phyloP scores from a whole-genome alignment of 1,140 invertebrate genomes.

The Camponotus vicinus region DNA sequence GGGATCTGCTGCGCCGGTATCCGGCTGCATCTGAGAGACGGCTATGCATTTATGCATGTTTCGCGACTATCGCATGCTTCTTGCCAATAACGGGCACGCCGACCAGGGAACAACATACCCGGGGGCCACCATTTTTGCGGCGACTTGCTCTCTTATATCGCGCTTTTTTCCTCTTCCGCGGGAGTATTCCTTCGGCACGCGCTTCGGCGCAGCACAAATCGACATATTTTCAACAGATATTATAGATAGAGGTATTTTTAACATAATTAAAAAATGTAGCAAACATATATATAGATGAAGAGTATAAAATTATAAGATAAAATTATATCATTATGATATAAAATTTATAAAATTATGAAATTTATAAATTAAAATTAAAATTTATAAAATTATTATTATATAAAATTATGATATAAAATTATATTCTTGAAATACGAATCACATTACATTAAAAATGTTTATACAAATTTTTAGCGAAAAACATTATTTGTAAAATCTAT shows the following conservation, averaged over 20 bases:
- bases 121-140: slow-evolving; percentile 68
- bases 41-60: slow-evolving; percentile 83
- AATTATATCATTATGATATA: no score
- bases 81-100: slow-evolving; percentile 81
- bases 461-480: background rate
- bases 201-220: background rate
- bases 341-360: no score
- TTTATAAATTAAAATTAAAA: no score
- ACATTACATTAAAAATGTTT: background rate
- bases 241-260: background rate
- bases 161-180: background rate
- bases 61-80: slow-evolving; percentile 82
- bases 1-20: slow-evolving; percentile 77
- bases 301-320: no score
- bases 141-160: background rate
- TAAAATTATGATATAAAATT: no score
- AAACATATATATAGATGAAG: background rate
- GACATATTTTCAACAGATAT: background rate
- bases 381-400: no score
- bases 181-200: background rate
- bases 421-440: no score
- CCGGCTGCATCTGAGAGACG: slow-evolving; percentile 78
- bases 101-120: slow-evolving; percentile 62
- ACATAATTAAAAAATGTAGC: background rate
- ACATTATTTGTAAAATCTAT: no score